These are phyloP conservation scores for Spinus olivaceus DNA, from an alignment of 2,797 vertebrate genomes.

Conservation along the genomic window DNA sequence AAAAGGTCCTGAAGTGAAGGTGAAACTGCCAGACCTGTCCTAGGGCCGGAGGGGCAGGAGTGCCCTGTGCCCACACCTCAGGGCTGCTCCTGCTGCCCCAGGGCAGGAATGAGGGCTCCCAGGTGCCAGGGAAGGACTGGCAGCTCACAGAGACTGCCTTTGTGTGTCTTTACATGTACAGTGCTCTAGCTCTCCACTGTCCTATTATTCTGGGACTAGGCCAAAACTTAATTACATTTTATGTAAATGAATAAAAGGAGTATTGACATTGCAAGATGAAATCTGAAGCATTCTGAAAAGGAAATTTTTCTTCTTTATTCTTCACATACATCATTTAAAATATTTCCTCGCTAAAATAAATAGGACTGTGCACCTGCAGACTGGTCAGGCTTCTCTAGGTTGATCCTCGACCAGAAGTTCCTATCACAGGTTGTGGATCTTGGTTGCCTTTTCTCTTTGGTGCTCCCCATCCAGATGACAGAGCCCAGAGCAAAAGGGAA, in stretches of 20 bases:
- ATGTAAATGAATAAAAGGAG: not conserved
- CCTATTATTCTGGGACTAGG: not conserved
- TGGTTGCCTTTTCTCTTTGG: not conserved
- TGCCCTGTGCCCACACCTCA: fast-evolving
- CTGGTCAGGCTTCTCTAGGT: not conserved
- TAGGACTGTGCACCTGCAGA: not conserved
- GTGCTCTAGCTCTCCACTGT: not conserved
- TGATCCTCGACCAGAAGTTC: not conserved
- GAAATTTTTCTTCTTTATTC: not conserved
- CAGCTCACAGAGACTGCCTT: not conserved
- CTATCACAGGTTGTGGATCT: not conserved
- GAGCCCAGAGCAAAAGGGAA: not conserved
- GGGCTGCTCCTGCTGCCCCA: not conserved
- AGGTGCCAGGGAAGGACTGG: not conserved
- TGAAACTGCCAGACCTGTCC: not conserved
- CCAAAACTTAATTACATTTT: not conserved
- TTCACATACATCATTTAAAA: not conserved
- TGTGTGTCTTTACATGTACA: fast-evolving
- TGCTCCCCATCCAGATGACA: not conserved
- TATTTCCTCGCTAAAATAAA: not conserved
- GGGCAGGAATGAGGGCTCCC: not conserved
- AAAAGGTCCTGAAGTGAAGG: not conserved
- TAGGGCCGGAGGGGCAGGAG: fast-evolving
- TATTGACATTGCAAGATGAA: not conserved
- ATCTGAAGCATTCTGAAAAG: not conserved